Percentiles rank a stretch among this genome's conserved stretches.
Conservation (phyloP, 2,888 invertebrate genomes). For the Serripes groenlandicus region DNA sequence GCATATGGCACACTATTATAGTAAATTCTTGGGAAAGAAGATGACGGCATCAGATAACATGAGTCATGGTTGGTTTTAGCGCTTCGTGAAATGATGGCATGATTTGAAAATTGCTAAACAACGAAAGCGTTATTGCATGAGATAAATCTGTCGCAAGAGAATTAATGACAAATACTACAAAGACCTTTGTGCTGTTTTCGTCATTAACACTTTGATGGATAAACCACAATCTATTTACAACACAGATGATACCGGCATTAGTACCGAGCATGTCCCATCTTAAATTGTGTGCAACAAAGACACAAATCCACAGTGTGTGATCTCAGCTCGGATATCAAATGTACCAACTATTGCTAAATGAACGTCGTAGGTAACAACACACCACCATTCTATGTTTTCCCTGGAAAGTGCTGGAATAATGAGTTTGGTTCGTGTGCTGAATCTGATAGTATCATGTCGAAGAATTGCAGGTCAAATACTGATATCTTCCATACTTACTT, state of each 20-base stretch:
- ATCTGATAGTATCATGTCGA: slow-evolving; percentile 50
- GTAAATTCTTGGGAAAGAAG: slow-evolving; percentile 27
- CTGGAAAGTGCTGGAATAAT: slow-evolving; percentile 54
- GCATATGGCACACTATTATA: slow-evolving; percentile 39
- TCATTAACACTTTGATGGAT: slow-evolving; percentile 28
- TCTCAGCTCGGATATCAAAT: slow-evolving; percentile 35
- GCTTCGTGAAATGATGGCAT: slow-evolving; percentile 46
- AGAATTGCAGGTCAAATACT: slow-evolving; percentile 56
- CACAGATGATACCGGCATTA: slow-evolving; percentile 57
- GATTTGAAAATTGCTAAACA: slow-evolving; percentile 43
- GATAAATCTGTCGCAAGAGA: slow-evolving; percentile 47
- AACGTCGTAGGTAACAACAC: slow-evolving; percentile 52
- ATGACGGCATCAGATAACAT: slow-evolving; percentile 31
- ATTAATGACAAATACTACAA: slow-evolving; percentile 44
- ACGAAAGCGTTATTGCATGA: slow-evolving; percentile 32
- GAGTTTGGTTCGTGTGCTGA: slow-evolving; percentile 37
- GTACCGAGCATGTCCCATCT: slow-evolving; percentile 50
- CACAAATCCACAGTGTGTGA: slow-evolving; percentile 27
- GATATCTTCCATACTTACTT: slow-evolving; percentile 48
- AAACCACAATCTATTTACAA: slow-evolving; percentile 48
- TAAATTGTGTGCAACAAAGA: slow-evolving; percentile 43
- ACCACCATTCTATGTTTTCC: slow-evolving; percentile 59
- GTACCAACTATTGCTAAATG: slow-evolving; percentile 47
- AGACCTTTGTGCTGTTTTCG: slow-evolving; percentile 28
- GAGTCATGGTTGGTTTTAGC: slow-evolving; percentile 55